Conservation (phyloP, 2,113 vertebrate species). For the Collichthys lucidus region DNA sequence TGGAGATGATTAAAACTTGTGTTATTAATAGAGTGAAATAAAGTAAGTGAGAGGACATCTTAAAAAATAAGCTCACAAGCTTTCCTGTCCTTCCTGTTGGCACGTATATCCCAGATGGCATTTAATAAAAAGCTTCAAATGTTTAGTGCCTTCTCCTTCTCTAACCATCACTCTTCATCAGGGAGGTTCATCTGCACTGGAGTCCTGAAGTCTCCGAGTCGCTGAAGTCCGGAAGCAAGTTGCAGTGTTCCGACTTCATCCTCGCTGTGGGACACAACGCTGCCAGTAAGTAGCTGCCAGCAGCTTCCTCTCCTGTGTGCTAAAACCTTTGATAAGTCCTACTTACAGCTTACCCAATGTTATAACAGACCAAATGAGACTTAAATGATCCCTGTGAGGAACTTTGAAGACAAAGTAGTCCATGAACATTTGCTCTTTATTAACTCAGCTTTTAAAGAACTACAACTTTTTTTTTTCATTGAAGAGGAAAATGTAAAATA, state of each 20-base stretch:
- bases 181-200: conserved; percentile 78
- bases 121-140: background rate
- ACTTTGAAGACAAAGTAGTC: background rate
- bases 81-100: background rate
- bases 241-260: conserved; percentile 79
- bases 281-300: conserved; percentile 72
- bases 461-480: no score
- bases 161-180: conserved; percentile 27
- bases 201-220: conserved; percentile 54
- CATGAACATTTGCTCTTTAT: background rate
- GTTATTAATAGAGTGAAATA: no score
- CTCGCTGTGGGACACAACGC: conserved; percentile 83
- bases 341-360: background rate
- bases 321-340: background rate
- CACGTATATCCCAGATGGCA: background rate
- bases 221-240: conserved; percentile 59
- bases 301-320: background rate
- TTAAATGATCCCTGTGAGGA: background rate
- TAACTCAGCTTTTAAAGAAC: background rate
- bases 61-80: no score
- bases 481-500: background rate
- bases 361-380: conserved; percentile 3
- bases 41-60: no score
- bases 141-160: background rate
- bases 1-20: no score